phyloP scores from a whole-genome alignment of 2,888 invertebrate genomes.

The Agrenia bidenticulata region DNA sequence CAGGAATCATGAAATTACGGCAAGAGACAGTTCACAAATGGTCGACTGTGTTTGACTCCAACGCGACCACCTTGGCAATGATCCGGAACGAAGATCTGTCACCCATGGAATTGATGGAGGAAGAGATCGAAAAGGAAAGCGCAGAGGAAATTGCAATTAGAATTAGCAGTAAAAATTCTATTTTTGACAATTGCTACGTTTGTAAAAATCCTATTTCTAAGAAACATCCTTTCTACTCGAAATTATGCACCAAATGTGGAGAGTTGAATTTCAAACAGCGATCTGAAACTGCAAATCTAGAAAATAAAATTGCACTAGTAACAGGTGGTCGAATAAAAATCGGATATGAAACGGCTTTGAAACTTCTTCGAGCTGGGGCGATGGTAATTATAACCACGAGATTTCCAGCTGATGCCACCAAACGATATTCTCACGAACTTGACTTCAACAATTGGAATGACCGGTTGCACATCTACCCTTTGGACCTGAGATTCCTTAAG shows the following conservation, averaged over 20 bases:
- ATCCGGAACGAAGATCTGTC: too few relatives aligned
- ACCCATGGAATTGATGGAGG: too few relatives aligned
- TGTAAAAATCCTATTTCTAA: not conserved
- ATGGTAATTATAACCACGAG: slow-evolving; percentile 29
- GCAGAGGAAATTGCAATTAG: too few relatives aligned
- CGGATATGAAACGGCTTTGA: slow-evolving; percentile 31
- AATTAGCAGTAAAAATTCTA: not conserved
- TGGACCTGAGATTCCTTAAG: slow-evolving; percentile 22
- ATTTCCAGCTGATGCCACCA: slow-evolving; percentile 33
- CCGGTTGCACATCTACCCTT: slow-evolving; percentile 23
- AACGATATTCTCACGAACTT: slow-evolving; percentile 19
- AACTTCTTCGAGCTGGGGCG: slow-evolving; percentile 29
- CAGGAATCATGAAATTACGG: too few relatives aligned
- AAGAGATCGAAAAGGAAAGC: too few relatives aligned
- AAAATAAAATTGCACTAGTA: slow-evolving; percentile 28
- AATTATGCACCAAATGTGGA: not conserved
- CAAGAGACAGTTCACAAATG: too few relatives aligned
- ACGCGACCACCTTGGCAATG: too few relatives aligned
- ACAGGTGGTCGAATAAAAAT: slow-evolving; percentile 42
- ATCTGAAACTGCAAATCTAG: slow-evolving; percentile 14
- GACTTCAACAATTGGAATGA: slow-evolving; percentile 26
- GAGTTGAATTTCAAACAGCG: slow-evolving; percentile 14
- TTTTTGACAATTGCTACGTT: slow-evolving; percentile 3
- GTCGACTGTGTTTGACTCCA: too few relatives aligned
- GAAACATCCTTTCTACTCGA: not conserved